A percentile compares a stretch with the other conserved stretches of the same genome.
These are phyloP conservation scores for Agriopis leucophaearia DNA, from an alignment of 2,888 invertebrate species.

Conservation along the genomic window DNA sequence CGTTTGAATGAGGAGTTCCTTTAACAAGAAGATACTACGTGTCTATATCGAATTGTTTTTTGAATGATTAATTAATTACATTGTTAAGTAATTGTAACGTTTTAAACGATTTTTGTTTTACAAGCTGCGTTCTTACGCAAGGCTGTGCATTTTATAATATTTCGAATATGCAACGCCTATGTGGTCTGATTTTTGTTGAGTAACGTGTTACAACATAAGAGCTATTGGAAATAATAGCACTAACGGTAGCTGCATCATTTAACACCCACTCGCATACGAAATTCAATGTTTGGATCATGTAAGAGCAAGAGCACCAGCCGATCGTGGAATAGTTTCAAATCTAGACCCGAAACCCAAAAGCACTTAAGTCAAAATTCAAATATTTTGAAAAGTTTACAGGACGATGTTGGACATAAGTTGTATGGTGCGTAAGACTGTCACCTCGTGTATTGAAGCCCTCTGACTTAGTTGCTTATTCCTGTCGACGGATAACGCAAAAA, in stretches of 20 bases:
- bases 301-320: background rate
- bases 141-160: constrained; percentile 21
- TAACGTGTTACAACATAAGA: constrained; percentile 38
- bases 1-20: constrained; percentile 32
- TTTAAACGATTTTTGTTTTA: constrained; percentile 17
- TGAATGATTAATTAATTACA: background rate
- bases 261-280: constrained; percentile 37
- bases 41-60: constrained; percentile 8
- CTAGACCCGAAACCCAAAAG: no score
- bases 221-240: constrained; percentile 38
- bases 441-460: no score
- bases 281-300: constrained; percentile 17
- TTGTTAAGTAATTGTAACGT: constrained; percentile 5
- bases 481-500: no score
- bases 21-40: constrained; percentile 31
- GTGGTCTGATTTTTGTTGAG: constrained; percentile 36
- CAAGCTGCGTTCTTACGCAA: constrained; percentile 26
- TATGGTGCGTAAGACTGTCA: no score
- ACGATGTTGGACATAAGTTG: no score
- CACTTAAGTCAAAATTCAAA: no score
- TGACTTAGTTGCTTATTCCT: no score
- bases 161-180: constrained; percentile 38
- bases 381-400: no score
- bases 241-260: constrained; percentile 35
- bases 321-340: background rate